Evolutionary conservation across 2,888 invertebrate genomes (phyloP), one percentile per base, ranked within the genome.

Genomic region (Phortica okadai): DNA sequence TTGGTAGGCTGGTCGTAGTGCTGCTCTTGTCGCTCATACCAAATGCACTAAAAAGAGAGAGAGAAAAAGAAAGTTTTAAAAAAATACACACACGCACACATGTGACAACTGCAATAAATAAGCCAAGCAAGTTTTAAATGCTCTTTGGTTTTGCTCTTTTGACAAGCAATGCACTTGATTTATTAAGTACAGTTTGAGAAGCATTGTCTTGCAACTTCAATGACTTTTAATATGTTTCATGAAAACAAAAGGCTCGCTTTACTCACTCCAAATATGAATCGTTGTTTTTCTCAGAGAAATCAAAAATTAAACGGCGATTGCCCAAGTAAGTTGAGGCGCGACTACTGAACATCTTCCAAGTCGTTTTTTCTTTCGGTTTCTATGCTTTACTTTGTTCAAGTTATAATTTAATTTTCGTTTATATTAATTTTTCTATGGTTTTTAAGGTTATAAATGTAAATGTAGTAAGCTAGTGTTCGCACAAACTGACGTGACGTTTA

Each of bases 21-120:
- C 91, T 91, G 77, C 90, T 90, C 85, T 90, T 92, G 81, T 91
- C 91, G 85, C 89, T 91, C 91, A 91, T 90, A 83, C 91, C 91
- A 90, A 90, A 91, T 82, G 91, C 87, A 90, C 91, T 91, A 85
- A 73, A 33, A 16, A 16, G 21, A 59, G 21, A 25, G 77, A 59
- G 45, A 59, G 11, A 11, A 11, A 76, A 70, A 78, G n/a, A 76
- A 7, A 78, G 59, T 6, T 10, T 66, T 7, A 66, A 76, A 64
- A 76, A 45, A 42, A 45, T n/a, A 70, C 54, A 33, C 33, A 5
- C 33, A 33, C 33, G 3, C 33, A 33, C 2, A 33, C 33, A 33
- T 1, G 25, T 33, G 33, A 33, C 33, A 2, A 33, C 2, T 62
- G 21, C 66, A 69, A n/a, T 58, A n/a, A 21, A 8, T n/a, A 64